Percentiles rank a stretch among this genome's conserved stretches.
Evolutionary conservation across 2,888 invertebrate genomes (phyloP).

Genomic region (Empis livida): DNA sequence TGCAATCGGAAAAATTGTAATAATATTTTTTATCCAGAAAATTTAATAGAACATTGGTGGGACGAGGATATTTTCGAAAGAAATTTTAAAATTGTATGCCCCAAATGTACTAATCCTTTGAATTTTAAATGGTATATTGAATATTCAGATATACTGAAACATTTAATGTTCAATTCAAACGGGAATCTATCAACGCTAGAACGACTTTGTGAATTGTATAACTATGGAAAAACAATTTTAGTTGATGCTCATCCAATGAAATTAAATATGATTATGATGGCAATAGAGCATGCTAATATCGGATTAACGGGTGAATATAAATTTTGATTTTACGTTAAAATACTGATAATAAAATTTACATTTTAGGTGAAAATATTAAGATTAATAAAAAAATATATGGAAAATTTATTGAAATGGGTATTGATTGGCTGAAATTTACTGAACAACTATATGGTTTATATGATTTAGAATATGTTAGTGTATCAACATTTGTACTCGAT

Average conservation of each 20-base stretch:
- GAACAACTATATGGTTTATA: background rate
- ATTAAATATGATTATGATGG: background rate
- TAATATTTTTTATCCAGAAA: background rate
- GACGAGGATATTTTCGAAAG: background rate
- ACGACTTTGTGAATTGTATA: background rate
- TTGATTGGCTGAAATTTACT: background rate
- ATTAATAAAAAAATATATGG: background rate
- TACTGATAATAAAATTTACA: background rate
- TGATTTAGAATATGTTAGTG: slow-evolving; percentile 2
- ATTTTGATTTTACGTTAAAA: too few species aligned
- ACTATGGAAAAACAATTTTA: background rate
- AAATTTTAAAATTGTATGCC: background rate
- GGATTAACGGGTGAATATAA: too few species aligned
- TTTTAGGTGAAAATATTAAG: background rate
- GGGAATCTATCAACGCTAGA: background rate
- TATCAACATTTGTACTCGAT: slow-evolving; percentile 2
- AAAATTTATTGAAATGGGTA: background rate
- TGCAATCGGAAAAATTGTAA: background rate
- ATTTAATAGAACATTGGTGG: background rate
- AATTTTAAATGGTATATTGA: background rate
- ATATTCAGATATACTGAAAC: background rate
- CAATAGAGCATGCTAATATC: background rate
- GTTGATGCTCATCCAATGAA: background rate
- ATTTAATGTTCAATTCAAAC: background rate
- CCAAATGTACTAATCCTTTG: background rate